Conservation (phyloP, 1,140 invertebrate species). For the Antheraea mylitta region DNA sequence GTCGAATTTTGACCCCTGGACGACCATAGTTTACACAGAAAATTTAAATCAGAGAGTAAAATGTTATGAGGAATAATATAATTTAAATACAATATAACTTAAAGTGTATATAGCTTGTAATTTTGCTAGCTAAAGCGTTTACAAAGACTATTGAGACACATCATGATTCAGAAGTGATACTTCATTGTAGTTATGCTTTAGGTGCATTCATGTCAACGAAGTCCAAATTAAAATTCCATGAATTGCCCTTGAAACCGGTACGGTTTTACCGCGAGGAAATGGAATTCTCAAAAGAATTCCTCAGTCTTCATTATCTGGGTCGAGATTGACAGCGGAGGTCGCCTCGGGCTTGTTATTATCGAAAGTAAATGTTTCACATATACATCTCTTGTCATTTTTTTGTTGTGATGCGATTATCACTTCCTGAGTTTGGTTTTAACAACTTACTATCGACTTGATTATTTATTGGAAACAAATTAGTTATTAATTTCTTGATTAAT, state of each 20-base stretch:
- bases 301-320: slow-evolving; percentile 43
- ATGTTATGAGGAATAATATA: too few species aligned
- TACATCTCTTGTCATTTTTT: slow-evolving; percentile 43
- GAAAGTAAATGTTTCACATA: slow-evolving; percentile 39
- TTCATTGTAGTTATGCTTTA: not conserved
- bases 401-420: slow-evolving; percentile 49
- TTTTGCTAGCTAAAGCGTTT: not conserved
- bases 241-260: not conserved
- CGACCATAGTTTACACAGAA: too few species aligned
- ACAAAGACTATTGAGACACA: not conserved
- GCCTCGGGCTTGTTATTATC: slow-evolving; percentile 40
- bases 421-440: slow-evolving; percentile 42
- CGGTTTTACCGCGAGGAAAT: slow-evolving; percentile 13
- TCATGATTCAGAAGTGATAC: not conserved
- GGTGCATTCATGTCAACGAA: not conserved
- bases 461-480: not conserved
- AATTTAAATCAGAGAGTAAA: too few species aligned
- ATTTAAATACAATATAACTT: too few species aligned
- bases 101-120: too few species aligned
- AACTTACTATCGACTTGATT: slow-evolving; percentile 26
- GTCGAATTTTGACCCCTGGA: too few species aligned
- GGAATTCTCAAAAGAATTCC: slow-evolving; percentile 19
- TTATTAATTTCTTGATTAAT: not conserved
- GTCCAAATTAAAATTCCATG: slow-evolving; percentile 1
- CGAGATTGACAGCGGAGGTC: slow-evolving; percentile 55